A percentile compares a stretch with the other conserved stretches of the same genome.
phyloP scores from a whole-genome alignment of 2,888 invertebrate species.

The Frankliniella fusca region DNA sequence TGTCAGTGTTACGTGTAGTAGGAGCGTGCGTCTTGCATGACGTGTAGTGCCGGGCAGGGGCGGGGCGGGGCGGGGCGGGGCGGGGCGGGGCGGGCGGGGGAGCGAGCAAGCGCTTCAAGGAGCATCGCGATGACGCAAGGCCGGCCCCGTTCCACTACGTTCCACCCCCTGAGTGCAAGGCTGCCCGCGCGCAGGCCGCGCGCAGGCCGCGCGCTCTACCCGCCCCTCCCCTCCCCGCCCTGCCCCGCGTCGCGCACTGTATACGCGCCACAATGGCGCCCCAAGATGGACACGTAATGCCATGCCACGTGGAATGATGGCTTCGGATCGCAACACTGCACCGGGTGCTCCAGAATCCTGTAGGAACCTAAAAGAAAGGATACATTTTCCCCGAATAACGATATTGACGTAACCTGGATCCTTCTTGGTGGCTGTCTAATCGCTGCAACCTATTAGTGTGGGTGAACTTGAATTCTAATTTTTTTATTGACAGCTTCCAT shows the following conservation, averaged over 20 bases:
- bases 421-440: no score
- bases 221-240: not conserved
- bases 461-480: no score
- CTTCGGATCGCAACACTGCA: not conserved
- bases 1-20: not conserved
- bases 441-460: no score
- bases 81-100: not conserved
- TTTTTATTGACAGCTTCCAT: no score
- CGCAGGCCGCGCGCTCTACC: not conserved
- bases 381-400: no score
- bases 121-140: slow-evolving; percentile 9
- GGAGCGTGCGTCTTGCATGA: slow-evolving; percentile 18
- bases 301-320: not conserved
- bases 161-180: not conserved
- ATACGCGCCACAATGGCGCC: not conserved
- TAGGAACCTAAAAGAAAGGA: no score
- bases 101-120: not conserved
- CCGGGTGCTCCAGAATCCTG: no score
- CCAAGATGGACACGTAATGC: not conserved
- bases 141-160: slow-evolving; percentile 10
- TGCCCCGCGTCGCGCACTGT: slow-evolving; percentile 9
- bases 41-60: not conserved
- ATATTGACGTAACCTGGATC: no score
- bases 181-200: not conserved
- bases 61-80: no score